A percentile compares a stretch with the other conserved stretches of the same genome.
phyloP scores from a whole-genome alignment of 92 coral and sea anemone species.

The Heteractis magnifica region DNA sequence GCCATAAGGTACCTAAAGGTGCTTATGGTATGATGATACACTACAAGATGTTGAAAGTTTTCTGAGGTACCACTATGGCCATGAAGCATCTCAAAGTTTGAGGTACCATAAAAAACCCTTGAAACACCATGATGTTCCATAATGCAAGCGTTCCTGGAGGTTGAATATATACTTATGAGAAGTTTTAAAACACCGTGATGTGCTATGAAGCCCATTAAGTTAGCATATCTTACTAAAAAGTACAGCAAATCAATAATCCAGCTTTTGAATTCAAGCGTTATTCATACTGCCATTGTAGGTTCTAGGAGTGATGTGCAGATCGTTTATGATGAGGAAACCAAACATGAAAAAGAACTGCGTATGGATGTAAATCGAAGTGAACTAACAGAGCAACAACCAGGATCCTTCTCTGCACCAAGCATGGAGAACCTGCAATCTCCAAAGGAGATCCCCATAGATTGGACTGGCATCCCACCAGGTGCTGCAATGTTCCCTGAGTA shows the following conservation, averaged over 20 bases:
- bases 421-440: background rate
- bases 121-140: background rate
- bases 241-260: background rate
- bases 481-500: conserved; percentile 6
- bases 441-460: conserved; percentile 9
- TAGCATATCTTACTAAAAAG: too few species aligned
- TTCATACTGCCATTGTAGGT: background rate
- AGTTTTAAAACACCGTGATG: background rate
- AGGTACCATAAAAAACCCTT: too few species aligned
- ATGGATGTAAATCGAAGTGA: background rate
- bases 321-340: background rate
- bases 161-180: background rate
- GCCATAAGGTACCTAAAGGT: background rate
- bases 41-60: background rate
- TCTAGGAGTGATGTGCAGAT: conserved; percentile 12
- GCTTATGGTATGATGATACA: background rate
- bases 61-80: background rate
- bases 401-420: background rate
- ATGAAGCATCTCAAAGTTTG: background rate
- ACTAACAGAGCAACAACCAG: background rate
- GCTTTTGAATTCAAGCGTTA: background rate
- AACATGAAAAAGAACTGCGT: background rate
- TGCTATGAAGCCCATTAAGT: too few species aligned
- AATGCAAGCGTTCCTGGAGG: too few species aligned
- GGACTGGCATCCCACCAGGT: conserved; percentile 4